phyloP scores from a whole-genome alignment of 2,888 invertebrate genomes.

The Drosophila koepferae region DNA sequence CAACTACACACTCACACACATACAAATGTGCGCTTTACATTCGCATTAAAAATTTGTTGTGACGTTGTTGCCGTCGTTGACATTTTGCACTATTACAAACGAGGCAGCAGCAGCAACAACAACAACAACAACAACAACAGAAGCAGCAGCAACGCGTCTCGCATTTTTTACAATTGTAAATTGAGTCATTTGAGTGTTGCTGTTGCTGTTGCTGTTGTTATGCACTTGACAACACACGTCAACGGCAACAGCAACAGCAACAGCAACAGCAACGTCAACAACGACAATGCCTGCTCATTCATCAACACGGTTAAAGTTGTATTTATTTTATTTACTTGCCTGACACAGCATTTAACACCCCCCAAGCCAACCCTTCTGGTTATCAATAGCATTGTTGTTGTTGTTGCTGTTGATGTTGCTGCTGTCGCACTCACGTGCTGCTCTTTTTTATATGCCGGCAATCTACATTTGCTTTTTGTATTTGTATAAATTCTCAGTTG shows the following conservation, averaged over 20 bases:
- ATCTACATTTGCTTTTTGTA: slow-evolving; percentile 32
- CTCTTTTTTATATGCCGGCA: slow-evolving; percentile 44
- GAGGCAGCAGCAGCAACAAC: slow-evolving; percentile 52
- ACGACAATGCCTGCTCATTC: slow-evolving; percentile 60
- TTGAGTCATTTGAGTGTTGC: slow-evolving; percentile 73
- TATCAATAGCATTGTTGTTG: slow-evolving; percentile 43
- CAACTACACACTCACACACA: slow-evolving; percentile 21
- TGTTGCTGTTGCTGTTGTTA: slow-evolving; percentile 59
- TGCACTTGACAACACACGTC: slow-evolving; percentile 76
- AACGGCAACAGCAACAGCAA: slow-evolving; percentile 49
- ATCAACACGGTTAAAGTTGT: slow-evolving; percentile 66
- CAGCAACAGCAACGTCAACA: slow-evolving; percentile 49
- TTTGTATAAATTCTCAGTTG: slow-evolving; percentile 11
- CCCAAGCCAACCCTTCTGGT: slow-evolving; percentile 1
- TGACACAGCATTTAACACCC: slow-evolving; percentile 53
- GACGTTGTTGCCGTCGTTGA: slow-evolving; percentile 62
- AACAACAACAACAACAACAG: slow-evolving; percentile 32
- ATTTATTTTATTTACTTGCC: slow-evolving; percentile 53
- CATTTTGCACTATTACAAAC: slow-evolving; percentile 74
- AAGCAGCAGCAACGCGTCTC: slow-evolving; percentile 51
- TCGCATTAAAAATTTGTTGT: slow-evolving; percentile 67
- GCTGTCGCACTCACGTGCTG: slow-evolving; percentile 63
- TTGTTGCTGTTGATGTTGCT: slow-evolving; percentile 3
- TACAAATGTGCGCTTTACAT: slow-evolving; percentile 45
- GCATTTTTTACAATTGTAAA: slow-evolving; percentile 79